These are phyloP conservation scores for Germaria angustata DNA, from an alignment of 2,888 invertebrate species.

Conservation along the genomic window DNA sequence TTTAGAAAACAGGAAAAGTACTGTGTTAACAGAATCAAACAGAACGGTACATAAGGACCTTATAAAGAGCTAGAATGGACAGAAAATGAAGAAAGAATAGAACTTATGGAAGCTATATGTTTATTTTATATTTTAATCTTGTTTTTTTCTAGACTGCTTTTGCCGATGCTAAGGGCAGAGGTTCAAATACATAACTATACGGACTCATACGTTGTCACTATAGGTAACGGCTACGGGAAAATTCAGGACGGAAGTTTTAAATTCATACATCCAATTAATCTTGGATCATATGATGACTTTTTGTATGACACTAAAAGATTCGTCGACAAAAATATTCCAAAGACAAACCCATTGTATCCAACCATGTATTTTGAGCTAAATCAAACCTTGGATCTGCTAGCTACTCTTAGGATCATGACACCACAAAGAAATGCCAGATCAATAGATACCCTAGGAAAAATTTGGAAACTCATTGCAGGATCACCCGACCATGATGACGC, in stretches of 20 bases:
- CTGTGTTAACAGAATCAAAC: not conserved
- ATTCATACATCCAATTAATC: conserved; percentile 1
- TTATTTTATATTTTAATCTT: too few relatives aligned
- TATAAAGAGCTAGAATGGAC: not conserved
- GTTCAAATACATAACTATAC: conserved; percentile 17
- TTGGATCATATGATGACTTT: not conserved
- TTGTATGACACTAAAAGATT: not conserved
- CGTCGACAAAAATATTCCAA: not conserved
- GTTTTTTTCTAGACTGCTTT: not conserved
- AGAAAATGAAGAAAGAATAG: too few relatives aligned
- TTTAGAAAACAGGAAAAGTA: not conserved
- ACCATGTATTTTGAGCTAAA: not conserved
- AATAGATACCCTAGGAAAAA: too few relatives aligned
- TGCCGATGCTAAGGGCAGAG: not conserved
- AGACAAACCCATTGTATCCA: not conserved
- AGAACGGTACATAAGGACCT: too few relatives aligned
- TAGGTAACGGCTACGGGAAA: not conserved
- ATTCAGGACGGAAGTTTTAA: conserved; percentile 17
- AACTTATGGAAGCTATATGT: too few relatives aligned
- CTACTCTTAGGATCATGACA: not conserved
- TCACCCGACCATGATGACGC: too few relatives aligned
- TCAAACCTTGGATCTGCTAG: not conserved
- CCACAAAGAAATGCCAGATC: not conserved
- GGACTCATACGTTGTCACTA: not conserved
- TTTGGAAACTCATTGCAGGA: too few relatives aligned